phyloP scores from a whole-genome alignment of 2,888 invertebrate species.

The Meganola albula region DNA sequence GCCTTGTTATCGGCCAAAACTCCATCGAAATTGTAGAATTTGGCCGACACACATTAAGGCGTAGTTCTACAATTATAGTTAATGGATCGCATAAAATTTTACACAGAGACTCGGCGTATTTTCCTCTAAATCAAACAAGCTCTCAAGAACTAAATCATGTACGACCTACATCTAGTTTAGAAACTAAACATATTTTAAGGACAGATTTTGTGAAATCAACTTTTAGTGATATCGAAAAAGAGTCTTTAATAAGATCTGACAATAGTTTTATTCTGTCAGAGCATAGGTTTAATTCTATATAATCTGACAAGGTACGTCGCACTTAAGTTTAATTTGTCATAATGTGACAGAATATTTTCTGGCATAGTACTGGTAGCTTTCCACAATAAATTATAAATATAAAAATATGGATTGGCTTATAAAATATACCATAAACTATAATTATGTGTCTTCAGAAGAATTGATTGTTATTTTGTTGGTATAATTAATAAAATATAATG shows the following conservation, averaged over 20 bases:
- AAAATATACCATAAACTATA: too few relatives aligned
- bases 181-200: conserved; percentile 42
- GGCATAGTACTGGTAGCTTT: too few relatives aligned
- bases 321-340: neutral
- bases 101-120: conserved; percentile 74
- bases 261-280: conserved; percentile 64
- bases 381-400: too few relatives aligned
- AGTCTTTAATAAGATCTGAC: conserved; percentile 56
- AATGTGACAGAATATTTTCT: too few relatives aligned
- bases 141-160: conserved; percentile 47
- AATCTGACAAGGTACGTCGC: neutral
- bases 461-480: too few relatives aligned
- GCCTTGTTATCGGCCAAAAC: conserved; percentile 82
- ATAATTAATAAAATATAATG: too few relatives aligned
- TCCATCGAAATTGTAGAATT: conserved; percentile 86
- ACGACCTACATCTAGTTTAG: conserved; percentile 37
- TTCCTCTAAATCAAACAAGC: conserved; percentile 45
- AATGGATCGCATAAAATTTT: conserved; percentile 78
- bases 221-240: conserved; percentile 51
- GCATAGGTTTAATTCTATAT: conserved; percentile 30
- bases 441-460: too few relatives aligned
- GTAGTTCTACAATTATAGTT: conserved; percentile 80
- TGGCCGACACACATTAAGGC: conserved; percentile 83
- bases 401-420: too few relatives aligned
- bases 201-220: conserved; percentile 53